Evolutionary conservation across 2,888 invertebrate genomes (phyloP).

Genomic region (Cataglyphis livida): DNA sequence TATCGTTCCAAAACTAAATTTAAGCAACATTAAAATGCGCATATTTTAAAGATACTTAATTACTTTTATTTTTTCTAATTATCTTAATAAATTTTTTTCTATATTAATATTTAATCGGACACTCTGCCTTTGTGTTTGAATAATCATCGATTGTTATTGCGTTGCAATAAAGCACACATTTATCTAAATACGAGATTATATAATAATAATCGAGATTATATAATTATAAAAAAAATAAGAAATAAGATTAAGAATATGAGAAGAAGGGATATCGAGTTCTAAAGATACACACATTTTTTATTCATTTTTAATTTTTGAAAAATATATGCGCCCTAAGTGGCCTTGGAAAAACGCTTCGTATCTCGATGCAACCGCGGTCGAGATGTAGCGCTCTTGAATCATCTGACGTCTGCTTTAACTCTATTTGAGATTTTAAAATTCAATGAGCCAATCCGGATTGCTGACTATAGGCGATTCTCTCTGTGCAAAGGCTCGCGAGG

Average conservation of each 20-base stretch:
- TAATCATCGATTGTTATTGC: background rate
- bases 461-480: conserved; percentile 59
- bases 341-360: conserved; percentile 53
- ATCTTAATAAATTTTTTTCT: no score
- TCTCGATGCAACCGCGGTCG: conserved; percentile 50
- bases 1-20: no score
- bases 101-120: no score
- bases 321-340: conserved; percentile 52
- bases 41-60: no score
- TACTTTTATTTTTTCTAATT: no score
- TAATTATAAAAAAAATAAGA: no score
- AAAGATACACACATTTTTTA: background rate
- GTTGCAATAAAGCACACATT: background rate
- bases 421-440: conserved; percentile 77
- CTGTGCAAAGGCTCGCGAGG: conserved; percentile 56
- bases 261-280: background rate
- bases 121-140: background rate
- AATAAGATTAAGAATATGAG: background rate
- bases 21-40: no score
- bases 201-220: no score
- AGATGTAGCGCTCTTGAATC: conserved; percentile 53
- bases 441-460: conserved; percentile 78
- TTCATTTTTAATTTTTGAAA: conserved; percentile 48
- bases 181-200: background rate
- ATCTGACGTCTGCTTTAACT: conserved; percentile 74